Evolutionary conservation across 2,113 vertebrate genomes (phyloP).

Genomic region (Microtus pennsylvanicus): DNA sequence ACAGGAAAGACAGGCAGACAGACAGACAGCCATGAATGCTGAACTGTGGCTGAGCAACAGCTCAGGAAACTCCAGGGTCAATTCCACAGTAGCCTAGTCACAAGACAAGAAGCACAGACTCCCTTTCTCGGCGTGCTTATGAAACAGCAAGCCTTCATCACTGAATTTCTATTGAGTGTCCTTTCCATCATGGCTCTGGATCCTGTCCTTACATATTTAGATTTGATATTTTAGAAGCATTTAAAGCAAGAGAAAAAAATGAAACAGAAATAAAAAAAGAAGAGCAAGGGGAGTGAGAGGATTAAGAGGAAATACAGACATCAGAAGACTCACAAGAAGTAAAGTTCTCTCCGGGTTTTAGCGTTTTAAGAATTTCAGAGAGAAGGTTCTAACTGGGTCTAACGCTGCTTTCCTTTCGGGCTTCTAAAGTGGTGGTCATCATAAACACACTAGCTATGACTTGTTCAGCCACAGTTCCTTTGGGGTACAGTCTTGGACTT

Average conservation of each 20-base stretch:
- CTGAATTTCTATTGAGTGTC: not conserved
- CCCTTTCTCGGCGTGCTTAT: not conserved
- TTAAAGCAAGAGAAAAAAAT: not conserved
- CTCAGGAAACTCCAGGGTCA: not conserved
- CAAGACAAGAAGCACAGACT: not conserved
- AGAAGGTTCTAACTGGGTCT: not conserved
- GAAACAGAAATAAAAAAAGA: not conserved
- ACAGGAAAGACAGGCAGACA: not conserved
- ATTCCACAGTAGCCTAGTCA: not conserved
- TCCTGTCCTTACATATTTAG: not conserved
- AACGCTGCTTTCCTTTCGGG: not conserved
- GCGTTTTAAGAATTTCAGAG: not conserved
- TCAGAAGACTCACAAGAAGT: not conserved
- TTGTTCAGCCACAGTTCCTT: not conserved
- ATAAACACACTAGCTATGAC: not conserved
- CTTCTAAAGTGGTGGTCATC: not conserved
- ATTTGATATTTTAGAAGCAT: constrained; percentile 51
- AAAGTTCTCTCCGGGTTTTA: not conserved
- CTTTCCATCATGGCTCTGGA: not conserved
- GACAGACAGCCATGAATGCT: not conserved
- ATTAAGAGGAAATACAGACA: not conserved
- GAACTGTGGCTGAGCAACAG: not conserved
- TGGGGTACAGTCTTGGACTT: not conserved
- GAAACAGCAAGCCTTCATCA: not conserved
- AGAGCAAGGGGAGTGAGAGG: constrained; percentile 17